Percentiles rank a stretch among this genome's conserved stretches.
phyloP scores from a whole-genome alignment of 2,113 vertebrate species.

The Urocynchramus pylzowi region DNA sequence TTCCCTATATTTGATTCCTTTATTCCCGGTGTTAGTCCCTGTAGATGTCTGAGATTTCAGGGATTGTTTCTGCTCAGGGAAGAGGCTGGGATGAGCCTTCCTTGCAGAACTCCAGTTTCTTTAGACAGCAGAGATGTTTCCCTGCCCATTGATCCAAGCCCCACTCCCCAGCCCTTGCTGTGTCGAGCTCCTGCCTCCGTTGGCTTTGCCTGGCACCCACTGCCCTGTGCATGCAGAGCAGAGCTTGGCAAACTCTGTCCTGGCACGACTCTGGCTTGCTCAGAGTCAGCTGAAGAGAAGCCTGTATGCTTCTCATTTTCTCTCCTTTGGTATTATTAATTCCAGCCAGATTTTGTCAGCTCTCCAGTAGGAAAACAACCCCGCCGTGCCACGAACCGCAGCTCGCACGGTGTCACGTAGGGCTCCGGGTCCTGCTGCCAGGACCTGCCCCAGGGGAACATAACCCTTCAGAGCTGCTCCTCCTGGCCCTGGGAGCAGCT shows the following conservation, averaged over 20 bases:
- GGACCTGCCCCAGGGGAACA: not conserved
- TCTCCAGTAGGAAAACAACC: not conserved
- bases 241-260: not conserved
- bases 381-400: not conserved
- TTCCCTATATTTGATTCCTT: too few relatives aligned
- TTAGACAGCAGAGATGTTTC: not conserved
- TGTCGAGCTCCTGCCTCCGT: rapidly evolving
- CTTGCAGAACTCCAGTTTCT: not conserved
- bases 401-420: not conserved
- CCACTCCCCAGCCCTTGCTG: not conserved
- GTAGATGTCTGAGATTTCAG: not conserved
- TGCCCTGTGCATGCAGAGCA: not conserved
- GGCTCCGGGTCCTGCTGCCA: not conserved
- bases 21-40: not conserved
- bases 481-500: not conserved
- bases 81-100: not conserved
- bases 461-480: not conserved
- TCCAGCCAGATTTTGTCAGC: slow-evolving; percentile 34
- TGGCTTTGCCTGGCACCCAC: not conserved
- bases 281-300: not conserved
- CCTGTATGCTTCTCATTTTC: slow-evolving; percentile 22
- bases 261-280: not conserved
- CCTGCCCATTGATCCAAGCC: not conserved
- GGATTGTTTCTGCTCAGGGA: not conserved
- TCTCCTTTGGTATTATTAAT: not conserved